Evolutionary conservation across 2,888 invertebrate genomes (phyloP).

Genomic region (Amphipoea oculea): DNA sequence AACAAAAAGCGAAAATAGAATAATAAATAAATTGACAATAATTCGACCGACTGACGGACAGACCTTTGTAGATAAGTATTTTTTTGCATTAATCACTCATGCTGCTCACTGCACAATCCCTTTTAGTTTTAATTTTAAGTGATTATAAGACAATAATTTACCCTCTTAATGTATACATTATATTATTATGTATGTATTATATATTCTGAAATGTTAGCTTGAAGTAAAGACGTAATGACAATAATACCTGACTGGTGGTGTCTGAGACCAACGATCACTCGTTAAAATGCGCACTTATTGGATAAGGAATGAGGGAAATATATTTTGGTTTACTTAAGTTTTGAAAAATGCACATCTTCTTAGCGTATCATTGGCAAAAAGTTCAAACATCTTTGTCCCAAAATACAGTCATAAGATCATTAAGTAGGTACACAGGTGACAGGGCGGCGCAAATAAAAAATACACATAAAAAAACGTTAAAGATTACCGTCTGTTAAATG

Average conservation of each 20-base stretch:
- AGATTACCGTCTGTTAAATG: neutral
- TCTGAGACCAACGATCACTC: slow-evolving; percentile 74
- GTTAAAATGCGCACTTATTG: slow-evolving; percentile 69
- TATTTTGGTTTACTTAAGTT: neutral
- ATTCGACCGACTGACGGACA: slow-evolving; percentile 30
- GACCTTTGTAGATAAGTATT: slow-evolving; percentile 3
- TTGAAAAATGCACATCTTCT: neutral
- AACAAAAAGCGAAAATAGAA: slow-evolving; percentile 17
- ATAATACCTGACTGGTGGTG: slow-evolving; percentile 67
- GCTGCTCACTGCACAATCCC: slow-evolving; percentile 49
- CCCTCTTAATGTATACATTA: neutral
- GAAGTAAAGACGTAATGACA: slow-evolving; percentile 58
- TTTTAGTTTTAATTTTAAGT: slow-evolving; percentile 49
- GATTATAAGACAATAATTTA: slow-evolving; percentile 57
- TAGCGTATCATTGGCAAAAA: no score
- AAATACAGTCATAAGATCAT: neutral
- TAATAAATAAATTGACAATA: slow-evolving; percentile 33
- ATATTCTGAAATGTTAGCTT: slow-evolving; percentile 27
- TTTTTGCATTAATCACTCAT: slow-evolving; percentile 23
- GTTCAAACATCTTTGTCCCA: neutral
- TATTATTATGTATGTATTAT: slow-evolving; percentile 2
- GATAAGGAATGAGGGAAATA: slow-evolving; percentile 13
- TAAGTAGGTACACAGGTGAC: no score
- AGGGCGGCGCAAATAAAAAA: neutral
- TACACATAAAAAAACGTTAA: neutral